These are phyloP conservation scores for Apostichopus leukothele DNA, from an alignment of 53 echinoderm and acorn worm genomes.

Conservation along the genomic window DNA sequence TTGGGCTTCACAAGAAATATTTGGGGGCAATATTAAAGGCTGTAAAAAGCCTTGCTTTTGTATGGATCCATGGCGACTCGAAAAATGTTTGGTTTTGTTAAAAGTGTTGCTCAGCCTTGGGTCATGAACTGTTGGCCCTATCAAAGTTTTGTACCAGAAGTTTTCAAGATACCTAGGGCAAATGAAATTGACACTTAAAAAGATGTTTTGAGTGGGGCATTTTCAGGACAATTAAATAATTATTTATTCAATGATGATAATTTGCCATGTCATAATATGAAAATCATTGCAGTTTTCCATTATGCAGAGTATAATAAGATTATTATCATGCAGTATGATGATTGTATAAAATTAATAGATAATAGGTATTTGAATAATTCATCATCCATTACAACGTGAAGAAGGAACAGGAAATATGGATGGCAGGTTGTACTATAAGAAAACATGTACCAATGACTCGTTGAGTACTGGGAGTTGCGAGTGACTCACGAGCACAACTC, in stretches of 20 bases:
- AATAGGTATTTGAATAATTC: slow-evolving; percentile 47
- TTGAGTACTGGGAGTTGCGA: neutral
- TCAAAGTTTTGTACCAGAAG: neutral
- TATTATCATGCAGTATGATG: slow-evolving; percentile 46
- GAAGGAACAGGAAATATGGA: neutral
- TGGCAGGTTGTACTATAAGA: slow-evolving; percentile 49
- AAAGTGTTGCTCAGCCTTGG: neutral
- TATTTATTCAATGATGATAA: slow-evolving; percentile 10
- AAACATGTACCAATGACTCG: slow-evolving; percentile 9
- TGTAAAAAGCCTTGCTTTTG: too few species aligned
- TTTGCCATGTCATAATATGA: neutral
- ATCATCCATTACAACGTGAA: neutral
- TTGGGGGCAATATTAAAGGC: too few species aligned
- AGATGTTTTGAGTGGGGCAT: neutral
- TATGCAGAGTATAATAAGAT: slow-evolving; percentile 44
- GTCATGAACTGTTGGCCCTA: neutral
- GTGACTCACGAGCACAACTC: neutral
- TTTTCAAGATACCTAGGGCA: neutral
- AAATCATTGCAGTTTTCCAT: neutral
- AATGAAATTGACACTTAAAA: neutral
- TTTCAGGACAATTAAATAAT: slow-evolving; percentile 9
- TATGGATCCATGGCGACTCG: too few species aligned
- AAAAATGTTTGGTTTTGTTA: too few species aligned
- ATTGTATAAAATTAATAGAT: slow-evolving; percentile 31
- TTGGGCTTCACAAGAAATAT: too few species aligned